Evolutionary conservation across 2,888 invertebrate genomes (phyloP).

Genomic region (Steinernema hermaphroditum): DNA sequence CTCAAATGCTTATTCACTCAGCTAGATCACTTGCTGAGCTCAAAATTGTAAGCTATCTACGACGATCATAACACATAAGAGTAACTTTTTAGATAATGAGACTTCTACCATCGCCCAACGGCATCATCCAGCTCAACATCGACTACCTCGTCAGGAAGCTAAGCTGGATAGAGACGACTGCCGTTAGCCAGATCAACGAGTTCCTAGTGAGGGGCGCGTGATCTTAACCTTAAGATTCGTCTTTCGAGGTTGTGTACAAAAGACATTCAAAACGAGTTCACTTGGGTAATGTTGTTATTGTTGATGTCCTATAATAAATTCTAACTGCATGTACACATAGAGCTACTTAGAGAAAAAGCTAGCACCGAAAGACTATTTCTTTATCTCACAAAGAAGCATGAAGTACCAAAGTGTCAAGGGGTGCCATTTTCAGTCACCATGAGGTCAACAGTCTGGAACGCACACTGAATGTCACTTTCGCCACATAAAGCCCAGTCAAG

Average conservation of each 20-base stretch:
- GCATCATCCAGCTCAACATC: constrained; percentile 51
- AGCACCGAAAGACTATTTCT: too few species aligned
- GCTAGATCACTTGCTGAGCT: constrained; percentile 54
- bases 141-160: constrained; percentile 58
- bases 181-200: constrained; percentile 43
- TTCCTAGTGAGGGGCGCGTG: constrained; percentile 39
- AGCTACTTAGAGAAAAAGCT: too few species aligned
- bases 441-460: too few species aligned
- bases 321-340: too few species aligned
- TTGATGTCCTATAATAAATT: not conserved
- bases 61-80: too few species aligned
- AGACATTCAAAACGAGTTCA: not conserved
- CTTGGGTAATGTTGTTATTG: constrained; percentile 19
- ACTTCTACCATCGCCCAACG: constrained; percentile 56
- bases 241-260: not conserved
- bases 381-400: too few species aligned
- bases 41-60: constrained; percentile 53
- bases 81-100: constrained; percentile 40
- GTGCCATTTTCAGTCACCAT: too few species aligned
- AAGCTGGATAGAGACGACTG: constrained; percentile 49
- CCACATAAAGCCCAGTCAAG: too few species aligned
- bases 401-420: too few species aligned
- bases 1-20: constrained; percentile 53
- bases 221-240: not conserved
- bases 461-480: too few species aligned